Evolutionary conservation across 2,113 vertebrate species (phyloP), one percentile per base, ranked within the genome.

Genomic region (Mus pahari): DNA sequence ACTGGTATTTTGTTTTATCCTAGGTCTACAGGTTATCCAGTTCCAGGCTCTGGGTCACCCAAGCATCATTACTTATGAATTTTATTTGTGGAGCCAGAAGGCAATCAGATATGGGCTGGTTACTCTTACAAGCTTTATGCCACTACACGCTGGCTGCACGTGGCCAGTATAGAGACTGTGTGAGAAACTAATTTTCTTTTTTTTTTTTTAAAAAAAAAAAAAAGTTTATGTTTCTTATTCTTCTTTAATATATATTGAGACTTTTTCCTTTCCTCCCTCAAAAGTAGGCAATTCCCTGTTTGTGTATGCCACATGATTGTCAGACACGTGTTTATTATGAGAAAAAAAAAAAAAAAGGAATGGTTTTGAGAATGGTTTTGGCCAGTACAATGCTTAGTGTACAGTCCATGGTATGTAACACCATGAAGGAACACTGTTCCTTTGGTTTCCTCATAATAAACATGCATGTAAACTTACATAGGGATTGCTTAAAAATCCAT

Each of bases 151-250:
- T 28, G 7, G 39, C 22, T 92, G 36, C 12, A 86, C 36, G 92
- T 91, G 89, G 89, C n/a, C 70, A 62, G 4, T 36, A n/a, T 22
- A 60, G 28, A 22, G 39, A 96, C 91, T 94, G 12, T 90, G 70
- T 95, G 58, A 96, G 31, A 92, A 92, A 90, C 53, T 22, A 24
- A 55, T 94, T 73, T 73, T 71, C 70, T 39, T 71, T 91, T 92
- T 77, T 90, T 19, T n/a, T n/a, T n/a, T n/a, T 58, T 16, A 17
- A 58, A 22, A 60, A 58, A 58, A 93, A 92, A 93, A 24, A 4
- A 50, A 50, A 6, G 17, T 45, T 2, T 58, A n/a, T 96, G 73
- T 58, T 93, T 92, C 39, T 91, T 48, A 90, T n/a, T 94, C 68
- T 93, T 55, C 48, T 94, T 53, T 64, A 39, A 36, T 66, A 31